Conservation (phyloP, 64 coral and sea anemone genomes). For the Porites lutea region DNA sequence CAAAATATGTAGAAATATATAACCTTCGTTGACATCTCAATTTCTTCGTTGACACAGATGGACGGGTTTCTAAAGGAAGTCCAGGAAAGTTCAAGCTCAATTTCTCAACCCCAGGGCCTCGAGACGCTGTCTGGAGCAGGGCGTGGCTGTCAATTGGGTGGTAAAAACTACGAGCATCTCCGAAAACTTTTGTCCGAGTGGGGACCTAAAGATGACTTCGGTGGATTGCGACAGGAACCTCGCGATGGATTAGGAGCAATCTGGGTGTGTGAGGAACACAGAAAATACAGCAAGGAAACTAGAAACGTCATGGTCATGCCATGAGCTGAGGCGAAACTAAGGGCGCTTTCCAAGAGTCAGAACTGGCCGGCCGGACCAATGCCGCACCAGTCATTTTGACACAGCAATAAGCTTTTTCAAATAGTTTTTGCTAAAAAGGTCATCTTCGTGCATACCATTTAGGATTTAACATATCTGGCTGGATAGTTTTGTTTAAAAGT, state of each 20-base stretch:
- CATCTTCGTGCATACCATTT: no score
- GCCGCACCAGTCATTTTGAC: background rate
- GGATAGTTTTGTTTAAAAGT: no score
- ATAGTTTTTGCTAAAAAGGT: no score
- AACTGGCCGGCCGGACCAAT: background rate
- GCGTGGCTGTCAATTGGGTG: constrained; percentile 47
- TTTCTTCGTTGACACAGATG: constrained; percentile 12
- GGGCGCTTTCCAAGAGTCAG: no score
- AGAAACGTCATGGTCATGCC: constrained; percentile 8
- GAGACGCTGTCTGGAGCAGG: constrained; percentile 5
- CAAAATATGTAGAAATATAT: no score
- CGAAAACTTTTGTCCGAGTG: constrained; percentile 24
- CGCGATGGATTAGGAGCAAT: constrained; percentile 71
- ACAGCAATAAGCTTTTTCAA: no score
- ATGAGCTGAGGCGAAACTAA: background rate
- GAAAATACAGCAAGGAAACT: constrained; percentile 16
- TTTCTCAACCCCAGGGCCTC: constrained; percentile 67
- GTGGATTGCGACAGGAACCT: constrained; percentile 69
- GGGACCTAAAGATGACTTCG: constrained; percentile 64
- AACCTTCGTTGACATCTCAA: no score
- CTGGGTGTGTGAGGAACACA: constrained; percentile 79
- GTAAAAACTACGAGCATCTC: constrained; percentile 55
- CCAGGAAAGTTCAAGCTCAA: constrained; percentile 43
- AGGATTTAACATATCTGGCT: no score
- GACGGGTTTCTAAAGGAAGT: constrained; percentile 63